Percentiles rank a stretch among this genome's conserved stretches.
Evolutionary conservation across 2,888 invertebrate genomes (phyloP).

Genomic region (Dynastes grantii): DNA sequence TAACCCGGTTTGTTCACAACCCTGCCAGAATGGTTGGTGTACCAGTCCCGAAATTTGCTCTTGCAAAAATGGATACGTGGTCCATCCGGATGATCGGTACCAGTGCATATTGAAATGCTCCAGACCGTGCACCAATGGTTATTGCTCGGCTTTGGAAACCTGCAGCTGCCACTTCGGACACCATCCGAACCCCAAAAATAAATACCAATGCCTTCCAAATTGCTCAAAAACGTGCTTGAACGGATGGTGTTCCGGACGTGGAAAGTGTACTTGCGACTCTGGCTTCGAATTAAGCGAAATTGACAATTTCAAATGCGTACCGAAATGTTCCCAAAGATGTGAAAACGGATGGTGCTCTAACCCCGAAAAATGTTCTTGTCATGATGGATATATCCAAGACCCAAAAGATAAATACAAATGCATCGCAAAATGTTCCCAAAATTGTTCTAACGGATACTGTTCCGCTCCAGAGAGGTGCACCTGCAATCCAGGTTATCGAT

Average conservation of each 20-base stretch:
- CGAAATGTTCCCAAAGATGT: slow-evolving; percentile 55
- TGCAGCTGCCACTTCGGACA: slow-evolving; percentile 66
- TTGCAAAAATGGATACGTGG: slow-evolving; percentile 37
- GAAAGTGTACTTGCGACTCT: slow-evolving; percentile 59
- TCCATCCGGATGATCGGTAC: slow-evolving; percentile 44
- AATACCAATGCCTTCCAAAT: slow-evolving; percentile 56
- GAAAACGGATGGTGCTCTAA: slow-evolving; percentile 67
- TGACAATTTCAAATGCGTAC: slow-evolving; percentile 55
- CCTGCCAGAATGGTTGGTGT: slow-evolving; percentile 59
- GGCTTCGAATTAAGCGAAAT: slow-evolving; percentile 57
- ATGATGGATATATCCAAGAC: slow-evolving; percentile 60
- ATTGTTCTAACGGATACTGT: slow-evolving; percentile 70
- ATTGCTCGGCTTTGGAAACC: slow-evolving; percentile 69
- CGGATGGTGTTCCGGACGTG: slow-evolving; percentile 57
- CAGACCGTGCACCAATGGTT: slow-evolving; percentile 65
- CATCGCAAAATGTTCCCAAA: slow-evolving; percentile 53
- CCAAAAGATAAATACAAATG: slow-evolving; percentile 55
- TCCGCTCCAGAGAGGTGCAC: slow-evolving; percentile 64
- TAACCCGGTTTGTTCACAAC: slow-evolving; percentile 54
- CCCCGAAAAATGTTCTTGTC: slow-evolving; percentile 58
- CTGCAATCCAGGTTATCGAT: slow-evolving; percentile 44
- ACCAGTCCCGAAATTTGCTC: slow-evolving; percentile 62
- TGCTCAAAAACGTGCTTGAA: slow-evolving; percentile 57
- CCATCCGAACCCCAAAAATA: slow-evolving; percentile 43
- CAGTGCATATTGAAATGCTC: slow-evolving; percentile 66